Conservation (phyloP, 2,888 invertebrate species). For the Cheilosia grossa region DNA sequence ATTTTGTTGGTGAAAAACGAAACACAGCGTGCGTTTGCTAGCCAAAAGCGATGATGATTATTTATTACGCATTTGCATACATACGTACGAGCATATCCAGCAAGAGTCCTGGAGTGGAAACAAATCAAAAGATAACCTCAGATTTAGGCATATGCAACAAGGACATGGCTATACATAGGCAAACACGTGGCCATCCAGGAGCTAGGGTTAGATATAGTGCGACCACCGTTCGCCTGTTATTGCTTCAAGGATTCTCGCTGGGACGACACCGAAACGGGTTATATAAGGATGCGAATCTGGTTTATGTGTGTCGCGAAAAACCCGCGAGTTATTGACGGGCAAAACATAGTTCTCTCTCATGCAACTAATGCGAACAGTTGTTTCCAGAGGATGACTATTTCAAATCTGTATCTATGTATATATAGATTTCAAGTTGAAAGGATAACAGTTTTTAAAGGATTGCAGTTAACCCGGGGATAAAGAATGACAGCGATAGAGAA, state of each 20-base stretch:
- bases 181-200: constrained; percentile 1
- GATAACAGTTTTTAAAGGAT: constrained; percentile 69
- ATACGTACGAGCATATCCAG: not conserved
- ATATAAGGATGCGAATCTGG: constrained; percentile 57
- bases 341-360: not conserved
- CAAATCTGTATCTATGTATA: not conserved
- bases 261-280: constrained; percentile 1
- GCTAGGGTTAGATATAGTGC: not conserved
- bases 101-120: constrained; percentile 20
- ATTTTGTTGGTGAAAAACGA: constrained; percentile 34
- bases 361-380: constrained; percentile 39
- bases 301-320: constrained; percentile 69
- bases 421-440: constrained; percentile 58
- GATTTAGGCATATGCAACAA: constrained; percentile 6
- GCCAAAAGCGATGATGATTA: constrained; percentile 13
- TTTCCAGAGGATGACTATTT: constrained; percentile 54
- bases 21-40: constrained; percentile 31
- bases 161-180: constrained; percentile 33
- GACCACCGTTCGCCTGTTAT: not conserved
- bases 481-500: constrained; percentile 1
- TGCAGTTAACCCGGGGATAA: constrained; percentile 70
- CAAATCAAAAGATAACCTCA: constrained; percentile 10
- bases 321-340: constrained; percentile 72
- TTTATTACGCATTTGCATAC: constrained; percentile 43
- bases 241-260: not conserved